Conservation (phyloP, 1,140 invertebrate species). For the Caenorhabditis elegans region WBcel235 BX284602.5:10111501-10112000, state of each 20-base stretch:
- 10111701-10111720: not conserved
- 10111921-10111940: not conserved
- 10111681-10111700: conserved; percentile 19
- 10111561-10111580: conserved; percentile 16
- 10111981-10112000: not conserved
- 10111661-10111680: conserved; percentile 37
- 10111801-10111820: not conserved
- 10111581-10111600: conserved; percentile 13
- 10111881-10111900: not conserved
- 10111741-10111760: not conserved
- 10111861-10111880: not conserved
- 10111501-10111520: conserved; percentile 51
- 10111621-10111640: conserved; percentile 45
- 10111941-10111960: conserved; percentile 7
- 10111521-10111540: conserved; percentile 61
- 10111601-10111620: conserved; percentile 41
- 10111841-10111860: not conserved
- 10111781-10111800: not conserved
- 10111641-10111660: conserved; percentile 34
- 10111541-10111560: conserved; percentile 34
- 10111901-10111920: not conserved
- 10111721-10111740: not conserved
- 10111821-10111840: not conserved
- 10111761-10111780: not conserved
- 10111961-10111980: not conserved